These are phyloP conservation scores for Lepisosteus osseus DNA, from an alignment of 2,113 vertebrate genomes.

Conservation along the genomic window DNA sequence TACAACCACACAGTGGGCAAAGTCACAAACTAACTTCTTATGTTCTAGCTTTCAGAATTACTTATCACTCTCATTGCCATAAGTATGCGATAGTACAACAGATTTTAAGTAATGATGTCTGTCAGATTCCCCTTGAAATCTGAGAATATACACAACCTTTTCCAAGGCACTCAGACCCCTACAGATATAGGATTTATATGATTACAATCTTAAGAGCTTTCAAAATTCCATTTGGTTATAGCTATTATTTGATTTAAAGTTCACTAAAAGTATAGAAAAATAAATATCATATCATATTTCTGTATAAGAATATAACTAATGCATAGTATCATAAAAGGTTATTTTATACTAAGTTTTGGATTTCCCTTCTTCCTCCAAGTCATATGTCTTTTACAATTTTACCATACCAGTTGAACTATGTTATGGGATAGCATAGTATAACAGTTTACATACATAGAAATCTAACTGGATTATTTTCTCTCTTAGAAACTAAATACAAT, in stretches of 20 bases:
- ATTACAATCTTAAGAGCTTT: conserved; percentile 50
- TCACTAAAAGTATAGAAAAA: neutral
- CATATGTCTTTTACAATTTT: no score
- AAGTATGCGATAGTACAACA: conserved; percentile 19
- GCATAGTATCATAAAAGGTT: no score
- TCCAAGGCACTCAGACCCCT: conserved; percentile 28
- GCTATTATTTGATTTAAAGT: neutral
- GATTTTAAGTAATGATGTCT: conserved; percentile 30
- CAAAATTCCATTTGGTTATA: conserved; percentile 16
- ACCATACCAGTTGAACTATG: no score
- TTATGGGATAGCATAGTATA: no score
- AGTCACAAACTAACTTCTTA: conserved; percentile 15
- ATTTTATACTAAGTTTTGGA: no score
- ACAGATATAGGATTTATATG: conserved; percentile 31
- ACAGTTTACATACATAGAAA: no score
- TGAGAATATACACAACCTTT: conserved; percentile 13
- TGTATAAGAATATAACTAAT: neutral
- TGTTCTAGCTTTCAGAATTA: conserved; percentile 2
- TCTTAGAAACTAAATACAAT: no score
- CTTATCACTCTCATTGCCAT: conserved; percentile 11
- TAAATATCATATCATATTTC: neutral
- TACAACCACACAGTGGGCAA: neutral
- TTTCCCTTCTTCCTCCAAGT: no score
- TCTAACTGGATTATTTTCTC: no score
- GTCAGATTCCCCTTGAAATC: conserved; percentile 38